Percentiles rank a stretch among this genome's conserved stretches.
Evolutionary conservation across 2,888 invertebrate species (phyloP).

Genomic region (Lepidonotus clava): DNA sequence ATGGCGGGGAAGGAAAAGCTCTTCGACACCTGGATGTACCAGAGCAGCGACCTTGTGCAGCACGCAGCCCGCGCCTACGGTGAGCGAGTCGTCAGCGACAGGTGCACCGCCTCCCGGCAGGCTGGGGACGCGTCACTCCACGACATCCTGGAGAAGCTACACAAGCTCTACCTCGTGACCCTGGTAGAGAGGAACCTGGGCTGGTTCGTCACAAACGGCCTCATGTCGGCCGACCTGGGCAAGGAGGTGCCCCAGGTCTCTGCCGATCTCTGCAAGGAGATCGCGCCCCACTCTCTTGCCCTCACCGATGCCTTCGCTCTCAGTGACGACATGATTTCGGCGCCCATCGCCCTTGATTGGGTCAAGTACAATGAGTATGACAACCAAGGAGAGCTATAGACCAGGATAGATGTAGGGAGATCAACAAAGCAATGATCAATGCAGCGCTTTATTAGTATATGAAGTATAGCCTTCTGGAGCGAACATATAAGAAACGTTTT

Average conservation of each 20-base stretch:
- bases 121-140: conserved; percentile 56
- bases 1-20: conserved; percentile 60
- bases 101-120: conserved; percentile 58
- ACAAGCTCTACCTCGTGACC: conserved; percentile 61
- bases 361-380: conserved; percentile 64
- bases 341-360: conserved; percentile 66
- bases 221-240: conserved; percentile 53
- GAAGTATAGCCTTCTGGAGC: no score
- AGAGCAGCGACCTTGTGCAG: conserved; percentile 65
- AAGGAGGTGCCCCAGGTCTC: conserved; percentile 45
- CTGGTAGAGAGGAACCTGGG: conserved; percentile 60
- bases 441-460: no score
- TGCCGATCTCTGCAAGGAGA: conserved; percentile 58
- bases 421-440: no score
- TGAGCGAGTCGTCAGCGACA: conserved; percentile 60
- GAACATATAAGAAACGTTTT: no score
- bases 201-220: conserved; percentile 55
- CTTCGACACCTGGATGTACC: conserved; percentile 66
- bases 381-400: conserved; percentile 63
- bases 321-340: conserved; percentile 61
- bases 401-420: no score
- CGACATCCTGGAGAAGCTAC: conserved; percentile 58
- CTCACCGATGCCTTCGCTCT: conserved; percentile 62
- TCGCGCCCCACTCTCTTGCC: conserved; percentile 61
- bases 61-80: conserved; percentile 63